phyloP scores from a whole-genome alignment of 2,113 vertebrate genomes.

The Semicossyphus pulcher region DNA sequence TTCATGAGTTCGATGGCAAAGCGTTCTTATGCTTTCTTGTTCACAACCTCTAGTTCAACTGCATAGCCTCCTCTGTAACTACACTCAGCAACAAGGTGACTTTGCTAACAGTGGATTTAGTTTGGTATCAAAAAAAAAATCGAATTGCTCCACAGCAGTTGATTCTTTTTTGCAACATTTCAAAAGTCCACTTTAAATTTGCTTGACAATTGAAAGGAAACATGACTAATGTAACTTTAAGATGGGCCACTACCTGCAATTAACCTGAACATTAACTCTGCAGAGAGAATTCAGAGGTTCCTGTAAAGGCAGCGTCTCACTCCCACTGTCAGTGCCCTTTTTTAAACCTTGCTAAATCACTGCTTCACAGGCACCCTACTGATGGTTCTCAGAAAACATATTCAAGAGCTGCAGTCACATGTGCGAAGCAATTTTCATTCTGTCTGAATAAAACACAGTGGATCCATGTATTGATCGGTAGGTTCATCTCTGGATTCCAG shows the following conservation, averaged over 20 bases:
- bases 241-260: constrained; percentile 34
- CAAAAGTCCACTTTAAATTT: no score
- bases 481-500: constrained; percentile 40
- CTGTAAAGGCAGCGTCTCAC: not conserved
- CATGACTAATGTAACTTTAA: constrained; percentile 31
- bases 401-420: not conserved
- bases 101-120: no score
- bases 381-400: not conserved
- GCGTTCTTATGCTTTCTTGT: no score
- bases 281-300: not conserved
- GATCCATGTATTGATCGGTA: constrained; percentile 23
- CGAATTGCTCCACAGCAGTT: not conserved
- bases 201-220: not conserved
- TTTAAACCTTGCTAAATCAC: not conserved
- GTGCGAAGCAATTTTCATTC: not conserved
- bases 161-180: not conserved
- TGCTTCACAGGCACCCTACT: constrained; percentile 3
- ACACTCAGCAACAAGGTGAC: no score
- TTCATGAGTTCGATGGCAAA: no score
- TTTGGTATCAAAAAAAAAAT: no score
- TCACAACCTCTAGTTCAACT: no score
- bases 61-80: no score
- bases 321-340: not conserved
- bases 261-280: constrained; percentile 38
- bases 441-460: not conserved